Evolutionary conservation across 1,140 invertebrate species (phyloP), one percentile per base, ranked within the genome.

Genomic region (Drosophila ironensis): DNA sequence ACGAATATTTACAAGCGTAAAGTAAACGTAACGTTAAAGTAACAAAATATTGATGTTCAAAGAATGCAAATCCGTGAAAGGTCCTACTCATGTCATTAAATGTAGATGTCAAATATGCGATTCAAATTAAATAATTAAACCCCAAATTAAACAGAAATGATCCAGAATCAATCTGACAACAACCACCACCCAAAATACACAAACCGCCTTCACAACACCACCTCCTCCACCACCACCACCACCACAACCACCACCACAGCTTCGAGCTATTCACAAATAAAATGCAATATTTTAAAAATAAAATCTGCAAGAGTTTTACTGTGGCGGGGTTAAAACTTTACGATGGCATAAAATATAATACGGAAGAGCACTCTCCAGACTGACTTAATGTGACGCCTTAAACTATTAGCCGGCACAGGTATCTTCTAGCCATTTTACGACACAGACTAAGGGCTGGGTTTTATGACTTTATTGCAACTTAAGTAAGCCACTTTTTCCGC

Each of bases 271-370:
- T 84, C 60, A 61, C 51, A 61, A 84, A 84, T 86, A 86, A 84
- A 82, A 74, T 84, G 78, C 80, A 84, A 84, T 84, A 84, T 84
- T 84, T 84, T 86, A 84, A 84, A 82, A 78, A 78, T 76, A 73
- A 24, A 22, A 6, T 14, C 14, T 33, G 16, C 14, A 48, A 19
- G 56, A 24, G 30, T 63, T 63, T 63, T 22, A 38, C n/a, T 63
- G 11, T 11, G 33, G 8, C 7, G 5, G 24, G 11, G 11, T 24
- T 41, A 22, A n/a, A 33, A 33, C 35, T 41, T 56, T 22, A 54
- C 9, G 24, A 12, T 17, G 5, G 1, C 22, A 27, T 57, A 25
- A 56, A 37, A 42, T 2, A 25, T 7, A 17, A 25, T 30, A 2
- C n/a, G 27, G 11, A 42, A 57, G 19, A 4, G 37, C 37, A 60